phyloP scores from a whole-genome alignment of 2,113 vertebrate genomes.

The Hemibagrus wyckioides region DNA sequence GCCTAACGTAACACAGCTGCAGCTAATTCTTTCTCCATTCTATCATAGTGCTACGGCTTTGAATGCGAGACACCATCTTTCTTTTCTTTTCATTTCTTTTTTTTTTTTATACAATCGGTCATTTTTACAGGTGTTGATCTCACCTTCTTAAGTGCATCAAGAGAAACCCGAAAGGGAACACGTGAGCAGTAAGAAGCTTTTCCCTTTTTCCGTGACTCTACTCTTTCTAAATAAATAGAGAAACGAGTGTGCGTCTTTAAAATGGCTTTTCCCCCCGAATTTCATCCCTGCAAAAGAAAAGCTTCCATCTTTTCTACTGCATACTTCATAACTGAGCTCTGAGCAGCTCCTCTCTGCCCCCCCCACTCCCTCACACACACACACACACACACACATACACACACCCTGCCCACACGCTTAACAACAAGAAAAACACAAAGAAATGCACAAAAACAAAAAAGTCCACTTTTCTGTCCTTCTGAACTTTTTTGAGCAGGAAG shows the following conservation, averaged over 20 bases:
- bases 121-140: slow-evolving; percentile 28
- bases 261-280: slow-evolving; percentile 34
- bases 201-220: slow-evolving; percentile 12
- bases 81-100: background rate
- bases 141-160: slow-evolving; percentile 43
- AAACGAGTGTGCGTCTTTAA: background rate
- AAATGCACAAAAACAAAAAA: slow-evolving; percentile 14
- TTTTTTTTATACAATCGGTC: background rate
- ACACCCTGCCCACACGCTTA: slow-evolving; percentile 11
- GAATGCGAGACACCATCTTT: background rate
- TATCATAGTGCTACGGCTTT: slow-evolving; percentile 23
- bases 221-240: slow-evolving; percentile 37
- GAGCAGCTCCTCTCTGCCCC: slow-evolving; percentile 10
- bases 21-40: background rate
- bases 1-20: slow-evolving; percentile 5
- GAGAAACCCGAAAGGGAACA: slow-evolving; percentile 16
- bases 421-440: slow-evolving; percentile 25
- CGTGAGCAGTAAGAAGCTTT: background rate
- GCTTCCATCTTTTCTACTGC: slow-evolving; percentile 36
- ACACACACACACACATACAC: slow-evolving; percentile 25
- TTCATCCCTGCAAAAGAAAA: slow-evolving; percentile 23
- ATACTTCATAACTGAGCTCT: slow-evolving; percentile 55
- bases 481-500: slow-evolving; percentile 15
- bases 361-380: slow-evolving; percentile 2
- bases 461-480: slow-evolving; percentile 22